Conservation (phyloP, 2,888 invertebrate genomes). For the Cartodere bifasciata region DNA sequence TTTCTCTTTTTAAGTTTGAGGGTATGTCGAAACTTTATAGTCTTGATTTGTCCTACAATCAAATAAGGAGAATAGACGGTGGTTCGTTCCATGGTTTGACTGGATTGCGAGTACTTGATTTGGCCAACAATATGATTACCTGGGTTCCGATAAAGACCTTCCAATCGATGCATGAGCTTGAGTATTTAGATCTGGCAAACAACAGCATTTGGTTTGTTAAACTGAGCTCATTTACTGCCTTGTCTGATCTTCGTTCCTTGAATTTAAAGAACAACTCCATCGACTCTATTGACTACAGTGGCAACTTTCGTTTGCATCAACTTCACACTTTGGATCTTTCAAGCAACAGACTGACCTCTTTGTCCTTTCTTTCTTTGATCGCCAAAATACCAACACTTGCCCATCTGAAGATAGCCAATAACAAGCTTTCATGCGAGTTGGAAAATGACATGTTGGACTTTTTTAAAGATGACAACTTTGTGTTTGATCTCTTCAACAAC, state of each 20-base stretch:
- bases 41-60: conserved; percentile 24
- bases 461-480: conserved; percentile 27
- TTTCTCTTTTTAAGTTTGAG: conserved; percentile 27
- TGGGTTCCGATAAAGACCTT: conserved; percentile 17
- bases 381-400: conserved; percentile 26
- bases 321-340: conserved; percentile 30
- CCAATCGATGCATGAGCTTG: conserved; percentile 19
- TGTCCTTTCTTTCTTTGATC: conserved; percentile 28
- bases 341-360: conserved; percentile 24
- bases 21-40: conserved; percentile 25
- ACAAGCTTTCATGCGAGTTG: conserved; percentile 27
- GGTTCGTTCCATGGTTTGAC: conserved; percentile 27
- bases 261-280: conserved; percentile 26
- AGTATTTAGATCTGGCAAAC: conserved; percentile 22
- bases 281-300: conserved; percentile 21
- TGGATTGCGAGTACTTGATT: conserved; percentile 22
- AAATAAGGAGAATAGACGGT: conserved; percentile 23
- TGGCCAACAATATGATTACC: conserved; percentile 24
- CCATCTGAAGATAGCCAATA: conserved; percentile 25
- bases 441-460: conserved; percentile 27
- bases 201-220: conserved; percentile 23
- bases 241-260: conserved; percentile 24
- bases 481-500: conserved; percentile 21
- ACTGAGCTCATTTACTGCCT: conserved; percentile 22
- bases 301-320: conserved; percentile 26